Conservation (phyloP, 1,140 invertebrate genomes). For the Neotoxoptera formosana region DNA sequence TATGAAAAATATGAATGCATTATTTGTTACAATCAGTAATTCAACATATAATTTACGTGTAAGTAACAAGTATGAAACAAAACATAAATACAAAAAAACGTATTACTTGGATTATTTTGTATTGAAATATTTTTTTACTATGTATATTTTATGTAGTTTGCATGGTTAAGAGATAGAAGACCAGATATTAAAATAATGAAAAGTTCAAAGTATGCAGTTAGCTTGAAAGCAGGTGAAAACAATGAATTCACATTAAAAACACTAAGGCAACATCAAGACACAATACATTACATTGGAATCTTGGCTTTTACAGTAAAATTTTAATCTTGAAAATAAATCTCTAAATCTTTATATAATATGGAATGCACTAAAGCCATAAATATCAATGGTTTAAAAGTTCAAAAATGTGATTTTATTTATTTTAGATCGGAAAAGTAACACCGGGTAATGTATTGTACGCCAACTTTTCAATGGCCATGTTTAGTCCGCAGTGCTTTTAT, state of each 20-base stretch:
- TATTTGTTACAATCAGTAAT: conserved; percentile 30
- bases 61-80: not conserved
- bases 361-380: not conserved
- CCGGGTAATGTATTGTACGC: not conserved
- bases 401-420: not conserved
- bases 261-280: not conserved
- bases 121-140: not conserved
- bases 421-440: not conserved
- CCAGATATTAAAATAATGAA: not conserved
- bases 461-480: not conserved
- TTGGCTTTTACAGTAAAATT: not conserved
- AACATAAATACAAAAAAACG: too few species aligned
- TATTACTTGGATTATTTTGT: not conserved
- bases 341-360: not conserved
- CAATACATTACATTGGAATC: not conserved
- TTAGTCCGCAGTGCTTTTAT: not conserved
- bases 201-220: not conserved
- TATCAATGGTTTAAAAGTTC: not conserved
- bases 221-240: not conserved
- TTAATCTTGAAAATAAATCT: not conserved
- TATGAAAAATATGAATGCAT: not conserved
- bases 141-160: not conserved
- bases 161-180: not conserved
- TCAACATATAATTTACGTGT: not conserved
- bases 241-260: not conserved